A percentile compares a stretch with the other conserved stretches of the same genome.
Conservation (phyloP, 2,797 vertebrate species). For the Echeneis naucrates region DNA sequence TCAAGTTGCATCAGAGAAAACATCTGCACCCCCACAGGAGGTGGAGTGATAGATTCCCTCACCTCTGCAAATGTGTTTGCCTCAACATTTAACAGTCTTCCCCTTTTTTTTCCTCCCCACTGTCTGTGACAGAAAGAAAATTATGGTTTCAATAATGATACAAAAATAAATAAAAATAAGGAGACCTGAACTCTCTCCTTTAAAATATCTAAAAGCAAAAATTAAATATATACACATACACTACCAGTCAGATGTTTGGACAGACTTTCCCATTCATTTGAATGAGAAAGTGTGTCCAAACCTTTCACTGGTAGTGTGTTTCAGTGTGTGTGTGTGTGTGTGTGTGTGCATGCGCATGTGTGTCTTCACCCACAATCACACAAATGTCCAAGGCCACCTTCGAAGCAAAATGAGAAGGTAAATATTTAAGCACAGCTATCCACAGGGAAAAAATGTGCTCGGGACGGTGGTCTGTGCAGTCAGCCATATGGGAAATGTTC, state of each 20-base stretch:
- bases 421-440: background rate
- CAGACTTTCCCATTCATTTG: too few relatives aligned
- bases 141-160: constrained; percentile 13
- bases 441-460: background rate
- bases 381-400: too few relatives aligned
- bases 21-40: constrained; percentile 20
- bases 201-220: too few relatives aligned
- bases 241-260: too few relatives aligned
- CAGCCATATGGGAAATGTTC: background rate
- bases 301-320: too few relatives aligned
- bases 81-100: constrained; percentile 3
- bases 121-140: constrained; percentile 13
- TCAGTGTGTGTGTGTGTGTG: too few relatives aligned
- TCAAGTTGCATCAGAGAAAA: constrained; percentile 50
- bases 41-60: constrained; percentile 10
- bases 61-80: constrained; percentile 21
- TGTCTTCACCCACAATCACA: too few relatives aligned
- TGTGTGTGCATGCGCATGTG: too few relatives aligned
- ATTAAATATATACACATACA: too few relatives aligned
- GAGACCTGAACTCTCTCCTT: too few relatives aligned
- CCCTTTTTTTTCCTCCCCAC: constrained; percentile 1
- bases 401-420: background rate
- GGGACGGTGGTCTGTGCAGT: background rate
- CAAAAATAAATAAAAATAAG: constrained; percentile 32
- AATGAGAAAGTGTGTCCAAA: too few relatives aligned